Conservation (phyloP, 2,888 invertebrate species). For the Crossocerus cetratus region DNA sequence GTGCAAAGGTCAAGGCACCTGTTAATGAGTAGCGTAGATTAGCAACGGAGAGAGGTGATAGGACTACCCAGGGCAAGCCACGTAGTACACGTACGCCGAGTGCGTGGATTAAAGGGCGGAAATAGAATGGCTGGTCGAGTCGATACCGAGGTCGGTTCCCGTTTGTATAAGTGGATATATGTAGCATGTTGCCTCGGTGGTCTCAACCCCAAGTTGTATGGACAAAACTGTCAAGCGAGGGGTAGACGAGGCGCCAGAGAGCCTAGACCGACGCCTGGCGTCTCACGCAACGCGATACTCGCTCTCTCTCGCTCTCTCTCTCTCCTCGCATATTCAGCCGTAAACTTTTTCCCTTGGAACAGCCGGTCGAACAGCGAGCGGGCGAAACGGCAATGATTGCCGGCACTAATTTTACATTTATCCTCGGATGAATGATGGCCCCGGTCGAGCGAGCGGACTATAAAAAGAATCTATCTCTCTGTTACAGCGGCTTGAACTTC, state of each 20-base stretch:
- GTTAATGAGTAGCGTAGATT: background rate
- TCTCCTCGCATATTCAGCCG: background rate
- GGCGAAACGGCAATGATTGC: too few species aligned
- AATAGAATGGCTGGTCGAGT: conserved; percentile 26
- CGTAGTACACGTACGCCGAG: background rate
- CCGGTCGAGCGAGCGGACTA: background rate
- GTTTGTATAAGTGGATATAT: conserved; percentile 35
- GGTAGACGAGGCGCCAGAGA: conserved; percentile 58
- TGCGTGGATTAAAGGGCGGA: conserved; percentile 18
- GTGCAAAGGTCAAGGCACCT: too few species aligned
- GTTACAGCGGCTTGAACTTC: conserved; percentile 90
- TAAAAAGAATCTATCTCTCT: background rate
- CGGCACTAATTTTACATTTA: background rate
- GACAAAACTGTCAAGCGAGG: conserved; percentile 33
- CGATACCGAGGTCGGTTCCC: conserved; percentile 9
- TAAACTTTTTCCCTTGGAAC: background rate
- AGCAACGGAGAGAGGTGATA: background rate
- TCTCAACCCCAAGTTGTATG: conserved; percentile 26
- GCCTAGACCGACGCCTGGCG: conserved; percentile 62
- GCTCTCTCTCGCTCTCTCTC: conserved; percentile 22
- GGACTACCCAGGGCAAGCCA: background rate
- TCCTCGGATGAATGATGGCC: background rate
- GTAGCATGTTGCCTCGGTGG: conserved; percentile 35
- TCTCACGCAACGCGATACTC: conserved; percentile 52
- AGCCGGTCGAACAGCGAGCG: too few species aligned